phyloP scores from a whole-genome alignment of 2,888 invertebrate species.

The Brachyptera putata region DNA sequence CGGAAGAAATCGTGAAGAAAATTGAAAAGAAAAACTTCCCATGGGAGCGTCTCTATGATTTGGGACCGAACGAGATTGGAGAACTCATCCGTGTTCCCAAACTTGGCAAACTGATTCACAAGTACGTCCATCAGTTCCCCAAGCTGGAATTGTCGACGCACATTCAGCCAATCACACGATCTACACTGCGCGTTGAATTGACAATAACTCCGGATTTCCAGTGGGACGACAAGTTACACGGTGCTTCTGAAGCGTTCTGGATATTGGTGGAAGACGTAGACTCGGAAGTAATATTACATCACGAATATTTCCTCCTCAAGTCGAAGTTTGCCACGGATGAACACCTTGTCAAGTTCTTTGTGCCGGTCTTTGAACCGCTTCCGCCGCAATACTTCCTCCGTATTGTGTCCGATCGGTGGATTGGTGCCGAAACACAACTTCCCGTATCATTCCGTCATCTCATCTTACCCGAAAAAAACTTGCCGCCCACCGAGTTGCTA shows the following conservation, averaged over 20 bases:
- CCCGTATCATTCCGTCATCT: slow-evolving; percentile 97
- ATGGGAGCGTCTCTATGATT: slow-evolving; percentile 87
- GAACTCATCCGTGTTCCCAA: slow-evolving; percentile 89
- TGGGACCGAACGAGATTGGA: slow-evolving; percentile 96
- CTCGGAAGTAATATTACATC: slow-evolving; percentile 85
- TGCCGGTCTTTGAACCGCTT: slow-evolving; percentile 96
- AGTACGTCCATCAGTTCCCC: slow-evolving; percentile 94
- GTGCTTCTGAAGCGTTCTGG: slow-evolving; percentile 78
- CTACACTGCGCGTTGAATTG: slow-evolving; percentile 89
- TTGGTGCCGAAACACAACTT: slow-evolving; percentile 90
- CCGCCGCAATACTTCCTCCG: slow-evolving; percentile 97
- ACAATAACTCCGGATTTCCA: slow-evolving; percentile 98
- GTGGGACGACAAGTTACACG: slow-evolving; percentile 93
- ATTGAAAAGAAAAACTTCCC: slow-evolving; percentile 97
- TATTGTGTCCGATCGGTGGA: slow-evolving; percentile 87
- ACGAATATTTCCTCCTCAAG: slow-evolving; percentile 93
- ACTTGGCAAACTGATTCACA: slow-evolving; percentile 91
- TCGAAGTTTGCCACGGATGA: slow-evolving; percentile 92
- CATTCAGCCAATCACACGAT: slow-evolving; percentile 94
- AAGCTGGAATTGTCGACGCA: slow-evolving; percentile 94
- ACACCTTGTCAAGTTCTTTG: slow-evolving; percentile 95
- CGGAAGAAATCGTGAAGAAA: slow-evolving; percentile 93
- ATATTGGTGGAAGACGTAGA: slow-evolving; percentile 84
- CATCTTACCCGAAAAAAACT: slow-evolving; percentile 95
- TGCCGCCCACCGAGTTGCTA: slow-evolving; percentile 94